Evolutionary conservation across 2,113 vertebrate species (phyloP), one percentile per base, ranked within the genome.

Genomic region (Notarius lentiginosus): DNA sequence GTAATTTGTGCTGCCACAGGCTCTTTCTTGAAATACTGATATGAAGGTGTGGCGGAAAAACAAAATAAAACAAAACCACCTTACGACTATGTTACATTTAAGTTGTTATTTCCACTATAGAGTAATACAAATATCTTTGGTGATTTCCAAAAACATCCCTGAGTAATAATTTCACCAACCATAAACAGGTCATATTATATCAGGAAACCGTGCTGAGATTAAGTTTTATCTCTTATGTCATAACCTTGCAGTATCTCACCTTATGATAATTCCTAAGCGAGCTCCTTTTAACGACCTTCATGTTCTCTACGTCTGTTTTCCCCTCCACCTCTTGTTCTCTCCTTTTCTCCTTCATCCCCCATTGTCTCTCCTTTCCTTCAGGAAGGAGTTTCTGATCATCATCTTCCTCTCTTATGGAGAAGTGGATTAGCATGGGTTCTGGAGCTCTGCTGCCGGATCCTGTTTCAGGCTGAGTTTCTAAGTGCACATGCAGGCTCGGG

Each of bases 241-340:
- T 88, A 79, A 72, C 24, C 53, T 77, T 34, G 15, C 51, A 7
- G 22, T 58, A 49, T 83, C 94, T 93, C 84, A 95, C 95, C 95
- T 94, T 95, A 63, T 92, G 91, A 86, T 95, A 95, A 81, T 84
- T 93, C 88, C 91, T 94, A 63, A 92, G 30, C 0, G 91, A 88
- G 61, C 76, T 94, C 89, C 92, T 95, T 91, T 95, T 95, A 80
- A 94, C 84, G 65, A 90, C 70, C 81, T 94, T 95, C 90, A 92
- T 91, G 24, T 92, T 91, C 5, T 93, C 91, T 22, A 41, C 27
- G 2, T 84, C 53, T 81, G 92, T 86, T 77, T 92, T 91, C 84
- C 89, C 93, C 49, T 73, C 92, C 76, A 14, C 89, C 51, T 90
- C 88, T 66, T 92, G 75, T 83, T 89, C 88, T 49, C 56, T 91